Evolutionary conservation across 2,888 invertebrate species (phyloP).

Genomic region (Phortica magna): DNA sequence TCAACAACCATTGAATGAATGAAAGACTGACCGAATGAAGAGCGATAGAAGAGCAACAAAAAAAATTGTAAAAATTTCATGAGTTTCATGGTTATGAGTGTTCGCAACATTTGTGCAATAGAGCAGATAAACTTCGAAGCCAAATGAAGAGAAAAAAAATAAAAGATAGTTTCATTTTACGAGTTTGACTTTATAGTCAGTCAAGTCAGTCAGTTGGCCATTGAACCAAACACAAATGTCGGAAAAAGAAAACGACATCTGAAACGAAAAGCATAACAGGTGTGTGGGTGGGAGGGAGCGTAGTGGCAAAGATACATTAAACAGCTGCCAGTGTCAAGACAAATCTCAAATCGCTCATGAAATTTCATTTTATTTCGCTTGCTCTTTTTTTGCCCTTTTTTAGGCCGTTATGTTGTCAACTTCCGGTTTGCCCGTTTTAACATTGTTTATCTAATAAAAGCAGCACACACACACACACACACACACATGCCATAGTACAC

Average conservation of each 20-base stretch:
- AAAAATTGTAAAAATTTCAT: slow-evolving; percentile 10
- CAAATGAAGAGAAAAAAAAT: slow-evolving; percentile 6
- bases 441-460: slow-evolving; percentile 63
- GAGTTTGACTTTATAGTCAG: slow-evolving; percentile 25
- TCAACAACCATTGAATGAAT: slow-evolving; percentile 9
- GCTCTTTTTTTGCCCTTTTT: not conserved
- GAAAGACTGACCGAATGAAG: slow-evolving; percentile 10
- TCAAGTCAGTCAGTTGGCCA: slow-evolving; percentile 3
- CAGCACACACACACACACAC: slow-evolving; percentile 22
- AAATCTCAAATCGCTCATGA: slow-evolving; percentile 13
- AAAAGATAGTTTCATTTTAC: slow-evolving; percentile 29
- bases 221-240: not conserved
- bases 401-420: slow-evolving; percentile 11
- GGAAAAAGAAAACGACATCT: not conserved
- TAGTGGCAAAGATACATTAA: not conserved
- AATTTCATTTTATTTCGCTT: slow-evolving; percentile 2
- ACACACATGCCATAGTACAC: slow-evolving; percentile 22
- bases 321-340: not conserved
- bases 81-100: slow-evolving; percentile 15
- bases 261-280: not conserved
- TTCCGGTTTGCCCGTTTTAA: slow-evolving; percentile 45
- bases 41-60: not conserved
- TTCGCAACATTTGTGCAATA: slow-evolving; percentile 6
- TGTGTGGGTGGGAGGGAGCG: too few species aligned
- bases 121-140: slow-evolving; percentile 5